These are phyloP conservation scores for Emys orbicularis DNA, from an alignment of 2,797 vertebrate genomes.

Conservation along the genomic window DNA sequence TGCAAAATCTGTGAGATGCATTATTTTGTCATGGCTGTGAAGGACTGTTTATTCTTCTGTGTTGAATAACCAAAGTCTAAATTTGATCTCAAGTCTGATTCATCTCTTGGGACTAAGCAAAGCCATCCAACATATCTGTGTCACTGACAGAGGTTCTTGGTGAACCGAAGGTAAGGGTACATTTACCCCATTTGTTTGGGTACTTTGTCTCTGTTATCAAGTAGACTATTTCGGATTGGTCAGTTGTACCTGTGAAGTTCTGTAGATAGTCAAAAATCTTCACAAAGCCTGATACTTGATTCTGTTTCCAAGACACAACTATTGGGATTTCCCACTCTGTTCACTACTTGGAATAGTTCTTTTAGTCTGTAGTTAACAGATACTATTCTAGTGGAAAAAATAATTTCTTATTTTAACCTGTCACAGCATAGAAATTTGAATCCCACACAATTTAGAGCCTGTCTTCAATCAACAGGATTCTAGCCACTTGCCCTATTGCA, in stretches of 20 bases:
- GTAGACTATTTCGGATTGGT: not conserved
- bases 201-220: not conserved
- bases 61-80: fast-evolving
- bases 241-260: not conserved
- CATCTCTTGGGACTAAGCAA: not conserved
- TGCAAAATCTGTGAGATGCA: not conserved
- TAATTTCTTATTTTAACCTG: not conserved
- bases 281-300: not conserved
- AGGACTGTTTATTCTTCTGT: not conserved
- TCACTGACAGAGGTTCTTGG: not conserved
- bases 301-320: conserved; percentile 7
- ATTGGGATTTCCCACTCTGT: not conserved
- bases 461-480: not conserved
- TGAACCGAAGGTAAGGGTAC: not conserved
- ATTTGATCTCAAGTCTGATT: not conserved
- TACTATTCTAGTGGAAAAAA: not conserved
- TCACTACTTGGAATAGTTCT: not conserved
- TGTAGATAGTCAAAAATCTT: not conserved
- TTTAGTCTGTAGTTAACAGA: not conserved
- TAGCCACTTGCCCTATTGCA: not conserved
- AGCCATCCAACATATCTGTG: not conserved
- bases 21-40: not conserved
- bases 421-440: not conserved
- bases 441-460: not conserved
- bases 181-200: not conserved